Percentiles rank a stretch among this genome's conserved stretches.
Conservation (phyloP, 2,888 invertebrate species). For the Lepidocyrtoides sp. region DNA sequence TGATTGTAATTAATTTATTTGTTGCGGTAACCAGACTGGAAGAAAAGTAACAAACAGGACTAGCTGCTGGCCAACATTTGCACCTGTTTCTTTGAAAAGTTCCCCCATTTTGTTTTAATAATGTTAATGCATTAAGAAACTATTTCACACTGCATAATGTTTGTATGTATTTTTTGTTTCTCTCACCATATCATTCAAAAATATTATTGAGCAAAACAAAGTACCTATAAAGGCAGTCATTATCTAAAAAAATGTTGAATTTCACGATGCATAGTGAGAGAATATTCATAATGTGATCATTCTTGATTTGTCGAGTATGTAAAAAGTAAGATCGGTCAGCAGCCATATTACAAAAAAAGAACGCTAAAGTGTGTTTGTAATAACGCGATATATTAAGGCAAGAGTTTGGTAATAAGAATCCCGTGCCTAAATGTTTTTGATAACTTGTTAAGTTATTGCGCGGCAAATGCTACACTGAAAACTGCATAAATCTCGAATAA, state of each 20-base stretch:
- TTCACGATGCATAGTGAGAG: too few relatives aligned
- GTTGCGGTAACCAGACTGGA: neutral
- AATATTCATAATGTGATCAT: too few relatives aligned
- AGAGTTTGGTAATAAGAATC: neutral
- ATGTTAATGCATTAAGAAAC: too few relatives aligned
- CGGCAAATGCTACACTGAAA: slow-evolving; percentile 54
- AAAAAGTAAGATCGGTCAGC: neutral
- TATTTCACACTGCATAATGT: neutral
- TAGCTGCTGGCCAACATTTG: slow-evolving; percentile 60
- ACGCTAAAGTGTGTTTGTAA: neutral
- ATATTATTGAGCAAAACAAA: too few relatives aligned
- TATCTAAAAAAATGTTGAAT: too few relatives aligned
- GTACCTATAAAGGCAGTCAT: too few relatives aligned
- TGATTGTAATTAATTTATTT: slow-evolving; percentile 36
- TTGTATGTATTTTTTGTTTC: too few relatives aligned
- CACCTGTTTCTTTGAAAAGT: slow-evolving; percentile 48
- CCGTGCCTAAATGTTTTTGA: neutral
- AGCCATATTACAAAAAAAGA: too few relatives aligned
- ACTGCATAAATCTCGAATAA: slow-evolving; percentile 51
- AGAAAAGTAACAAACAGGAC: neutral
- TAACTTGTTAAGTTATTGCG: slow-evolving; percentile 37
- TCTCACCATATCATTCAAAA: too few relatives aligned
- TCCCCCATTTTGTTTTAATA: neutral
- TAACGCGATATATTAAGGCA: neutral
- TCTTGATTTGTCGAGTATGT: too few relatives aligned